Base-by-base conservation (phyloP, 2,797 vertebrate species). In the Pangasius macronema region DNA sequence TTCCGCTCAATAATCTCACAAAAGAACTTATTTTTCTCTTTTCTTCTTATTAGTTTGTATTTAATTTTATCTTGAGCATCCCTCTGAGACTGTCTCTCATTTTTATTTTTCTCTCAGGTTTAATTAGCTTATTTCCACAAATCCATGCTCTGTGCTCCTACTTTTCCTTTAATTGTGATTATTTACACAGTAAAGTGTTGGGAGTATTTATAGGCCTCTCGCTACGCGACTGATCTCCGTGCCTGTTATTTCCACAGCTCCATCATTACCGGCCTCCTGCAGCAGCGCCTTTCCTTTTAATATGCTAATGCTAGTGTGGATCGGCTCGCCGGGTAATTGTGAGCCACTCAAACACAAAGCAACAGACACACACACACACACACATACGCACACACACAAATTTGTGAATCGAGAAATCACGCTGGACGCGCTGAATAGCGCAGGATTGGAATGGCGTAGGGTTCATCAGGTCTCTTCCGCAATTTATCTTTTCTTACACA, bases 251-350 rank as follows among this genome's bases (percentile, higher is more conserved):
- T 94, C 91, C 90, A 93, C 92, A 93, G 92, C 92, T 93, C 91
- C 91, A 91, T 94, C 94, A 95, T 95, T 95, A 94, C 94, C 93
- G 90, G 90, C 89, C 91, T 93, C 91, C 94, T 94, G 91, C 92
- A 94, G 94, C 93, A 92, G 91, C 79, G 73, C 92, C 94, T 93
- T 49, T 93, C 92, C 94, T 94, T 95, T 95, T 94, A 94, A 94
- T 95, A 95, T 95, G 94, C 92, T 94, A 95, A 95, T 95, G 91
- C 84, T 0, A 80, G 91, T 92, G 91, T 86, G 89, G 94, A 95
- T 94, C 92, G 92, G 90, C 95, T 94, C 93, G 93, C 91, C 90
- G 92, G 91, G 93, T 95, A 94, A 95, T 95, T 95, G 94, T 94
- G 82, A 94, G 93, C 93, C 94, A 94, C 94, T 94, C 92, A 67